These are phyloP conservation scores for Caenorhabditis drosophilae DNA, from an alignment of 2,888 invertebrate species.

Conservation along the genomic window DNA sequence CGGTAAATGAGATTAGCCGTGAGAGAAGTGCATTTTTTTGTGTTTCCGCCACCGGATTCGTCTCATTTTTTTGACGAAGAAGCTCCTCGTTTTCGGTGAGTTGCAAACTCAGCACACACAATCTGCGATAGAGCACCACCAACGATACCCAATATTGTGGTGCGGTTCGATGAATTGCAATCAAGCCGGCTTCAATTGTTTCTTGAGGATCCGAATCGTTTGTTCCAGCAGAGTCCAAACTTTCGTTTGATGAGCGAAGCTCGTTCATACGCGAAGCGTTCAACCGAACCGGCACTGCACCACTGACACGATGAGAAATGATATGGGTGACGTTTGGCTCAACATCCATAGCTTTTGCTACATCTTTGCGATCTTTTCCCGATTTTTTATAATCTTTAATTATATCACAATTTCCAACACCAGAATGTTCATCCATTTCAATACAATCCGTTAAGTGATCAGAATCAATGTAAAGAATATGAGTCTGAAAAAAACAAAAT, in stretches of 20 bases:
- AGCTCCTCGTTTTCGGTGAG: constrained; percentile 65
- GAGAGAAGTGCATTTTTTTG: constrained; percentile 45
- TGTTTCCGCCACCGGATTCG: constrained; percentile 28
- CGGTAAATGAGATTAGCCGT: constrained; percentile 49
- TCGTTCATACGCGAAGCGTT: constrained; percentile 54
- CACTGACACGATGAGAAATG: constrained; percentile 59
- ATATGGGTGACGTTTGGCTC: constrained; percentile 47
- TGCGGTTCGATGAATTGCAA: constrained; percentile 63
- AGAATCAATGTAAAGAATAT: constrained; percentile 64
- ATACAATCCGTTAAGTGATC: constrained; percentile 62
- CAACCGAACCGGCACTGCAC: constrained; percentile 60
- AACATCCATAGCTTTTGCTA: constrained; percentile 40
- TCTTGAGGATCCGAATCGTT: constrained; percentile 55
- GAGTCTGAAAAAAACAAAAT: constrained; percentile 58
- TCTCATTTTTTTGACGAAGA: constrained; percentile 22
- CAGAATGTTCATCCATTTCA: constrained; percentile 63
- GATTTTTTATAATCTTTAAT: constrained; percentile 66
- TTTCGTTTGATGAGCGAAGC: constrained; percentile 51
- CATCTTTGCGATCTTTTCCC: constrained; percentile 40
- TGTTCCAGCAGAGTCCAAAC: constrained; percentile 51
- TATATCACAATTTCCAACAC: constrained; percentile 63
- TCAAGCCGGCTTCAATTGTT: constrained; percentile 62
- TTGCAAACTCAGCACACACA: constrained; percentile 74
- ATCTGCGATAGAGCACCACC: constrained; percentile 75
- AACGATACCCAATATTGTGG: constrained; percentile 75